A percentile compares a stretch with the other conserved stretches of the same genome.
These are phyloP conservation scores for Calephelis perditalis DNA, from an alignment of 2,888 invertebrate genomes.

Conservation along the genomic window DNA sequence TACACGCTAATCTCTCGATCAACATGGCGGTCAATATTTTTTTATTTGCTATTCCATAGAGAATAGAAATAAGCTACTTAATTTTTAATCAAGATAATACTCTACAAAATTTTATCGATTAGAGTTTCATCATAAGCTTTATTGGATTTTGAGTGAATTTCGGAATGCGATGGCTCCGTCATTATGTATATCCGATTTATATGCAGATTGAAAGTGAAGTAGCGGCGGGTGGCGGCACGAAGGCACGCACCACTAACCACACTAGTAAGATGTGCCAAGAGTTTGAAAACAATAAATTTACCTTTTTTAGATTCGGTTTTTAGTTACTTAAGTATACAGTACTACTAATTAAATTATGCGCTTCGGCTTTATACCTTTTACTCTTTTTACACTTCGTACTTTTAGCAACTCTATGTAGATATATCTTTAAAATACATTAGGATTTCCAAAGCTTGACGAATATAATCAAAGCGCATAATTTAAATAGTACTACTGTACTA, in stretches of 20 bases:
- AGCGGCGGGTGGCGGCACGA: constrained; percentile 43
- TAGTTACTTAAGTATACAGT: no score
- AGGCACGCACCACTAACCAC: constrained; percentile 43
- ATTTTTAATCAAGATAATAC: constrained; percentile 24
- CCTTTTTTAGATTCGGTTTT: constrained; percentile 4
- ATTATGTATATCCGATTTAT: constrained; percentile 78
- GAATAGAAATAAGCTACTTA: background rate
- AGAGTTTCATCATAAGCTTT: constrained; percentile 70
- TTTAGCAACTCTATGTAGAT: no score
- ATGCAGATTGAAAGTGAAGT: constrained; percentile 73
- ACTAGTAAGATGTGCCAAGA: constrained; percentile 30
- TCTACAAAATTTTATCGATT: constrained; percentile 73
- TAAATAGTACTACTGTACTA: no score
- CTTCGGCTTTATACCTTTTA: no score
- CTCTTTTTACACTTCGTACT: no score
- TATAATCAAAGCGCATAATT: no score
- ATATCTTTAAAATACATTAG: no score
- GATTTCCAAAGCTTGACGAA: no score
- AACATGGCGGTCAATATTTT: no score
- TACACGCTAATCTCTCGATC: no score
- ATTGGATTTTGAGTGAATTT: constrained; percentile 75
- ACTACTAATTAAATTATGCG: no score
- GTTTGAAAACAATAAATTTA: constrained; percentile 24
- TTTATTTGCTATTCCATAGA: no score
- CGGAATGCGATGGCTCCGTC: constrained; percentile 69